phyloP scores from a whole-genome alignment of 2,888 invertebrate species.

The Cepaea hortensis region DNA sequence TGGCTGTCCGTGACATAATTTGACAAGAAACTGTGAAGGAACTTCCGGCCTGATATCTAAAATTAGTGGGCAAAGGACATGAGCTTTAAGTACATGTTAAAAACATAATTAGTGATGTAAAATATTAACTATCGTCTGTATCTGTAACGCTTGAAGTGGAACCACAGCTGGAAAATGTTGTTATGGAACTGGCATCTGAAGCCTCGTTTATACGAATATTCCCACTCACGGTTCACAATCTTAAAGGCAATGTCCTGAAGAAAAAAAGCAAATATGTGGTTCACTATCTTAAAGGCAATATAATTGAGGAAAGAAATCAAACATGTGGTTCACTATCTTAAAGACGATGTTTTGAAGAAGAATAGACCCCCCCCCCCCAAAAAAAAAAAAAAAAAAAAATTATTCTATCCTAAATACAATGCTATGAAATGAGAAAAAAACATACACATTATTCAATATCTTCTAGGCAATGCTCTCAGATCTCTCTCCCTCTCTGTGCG shows the following conservation, averaged over 20 bases:
- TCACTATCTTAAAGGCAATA: constrained; percentile 42
- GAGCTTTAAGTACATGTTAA: no score
- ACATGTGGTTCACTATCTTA: constrained; percentile 98
- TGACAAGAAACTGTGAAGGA: no score
- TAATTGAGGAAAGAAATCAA: constrained; percentile 78
- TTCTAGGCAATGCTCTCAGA: no score
- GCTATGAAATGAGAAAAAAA: no score
- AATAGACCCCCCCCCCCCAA: neutral
- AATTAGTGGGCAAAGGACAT: no score
- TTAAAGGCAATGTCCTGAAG: constrained; percentile 93
- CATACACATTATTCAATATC: no score
- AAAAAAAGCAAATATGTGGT: constrained; percentile 12
- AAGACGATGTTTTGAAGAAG: constrained; percentile 89
- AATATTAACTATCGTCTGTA: constrained; percentile 80
- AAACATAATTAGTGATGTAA: no score
- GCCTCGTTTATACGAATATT: constrained; percentile 97
- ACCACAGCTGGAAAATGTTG: constrained; percentile 99
- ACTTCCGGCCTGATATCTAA: no score
- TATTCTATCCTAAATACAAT: neutral
- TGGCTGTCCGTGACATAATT: no score
- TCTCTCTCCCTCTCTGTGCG: no score
- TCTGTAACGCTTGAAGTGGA: constrained; percentile 98
- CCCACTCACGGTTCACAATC: constrained; percentile 99
- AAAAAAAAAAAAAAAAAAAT: constrained; percentile 26
- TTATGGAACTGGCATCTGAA: constrained; percentile 99